Evolutionary conservation across 2,113 vertebrate species (phyloP).

Genomic region (Brachionichthys hirsutus): DNA sequence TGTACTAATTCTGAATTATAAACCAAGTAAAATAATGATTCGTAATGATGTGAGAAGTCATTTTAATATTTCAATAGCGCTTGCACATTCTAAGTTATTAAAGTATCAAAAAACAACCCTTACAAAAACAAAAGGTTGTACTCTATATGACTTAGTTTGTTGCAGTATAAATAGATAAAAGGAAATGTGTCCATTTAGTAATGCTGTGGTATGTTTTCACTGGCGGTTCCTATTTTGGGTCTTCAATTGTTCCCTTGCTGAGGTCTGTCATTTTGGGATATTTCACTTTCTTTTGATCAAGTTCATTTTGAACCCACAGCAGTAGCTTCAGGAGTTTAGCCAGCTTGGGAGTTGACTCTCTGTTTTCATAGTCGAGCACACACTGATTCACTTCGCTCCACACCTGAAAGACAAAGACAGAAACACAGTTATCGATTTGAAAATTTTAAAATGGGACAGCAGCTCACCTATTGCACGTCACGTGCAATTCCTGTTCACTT

Average conservation of each 20-base stretch:
- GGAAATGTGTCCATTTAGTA: constrained; percentile 68
- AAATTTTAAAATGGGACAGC: not conserved
- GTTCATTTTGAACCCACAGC: constrained; percentile 98
- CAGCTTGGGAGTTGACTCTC: constrained; percentile 95
- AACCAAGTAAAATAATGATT: constrained; percentile 54
- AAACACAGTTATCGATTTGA: constrained; percentile 1
- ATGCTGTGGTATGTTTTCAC: constrained; percentile 44
- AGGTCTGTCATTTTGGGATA: constrained; percentile 99
- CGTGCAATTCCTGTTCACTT: too few relatives aligned
- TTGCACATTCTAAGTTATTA: constrained; percentile 67
- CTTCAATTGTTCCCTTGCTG: constrained; percentile 97
- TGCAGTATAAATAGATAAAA: constrained; percentile 78
- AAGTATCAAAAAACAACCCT: constrained; percentile 75
- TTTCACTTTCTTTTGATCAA: constrained; percentile 99
- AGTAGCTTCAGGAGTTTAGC: constrained; percentile 97
- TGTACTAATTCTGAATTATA: constrained; percentile 58
- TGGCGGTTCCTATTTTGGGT: constrained; percentile 87
- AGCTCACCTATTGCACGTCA: too few relatives aligned
- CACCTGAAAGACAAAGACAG: constrained; percentile 79
- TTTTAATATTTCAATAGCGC: constrained; percentile 66
- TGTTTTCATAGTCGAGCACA: constrained; percentile 91
- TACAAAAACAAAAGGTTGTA: constrained; percentile 72
- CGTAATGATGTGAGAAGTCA: constrained; percentile 51
- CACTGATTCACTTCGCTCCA: constrained; percentile 99
- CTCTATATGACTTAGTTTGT: constrained; percentile 66